phyloP scores from a whole-genome alignment of 2,113 vertebrate species.

The Condylura cristata region DNA sequence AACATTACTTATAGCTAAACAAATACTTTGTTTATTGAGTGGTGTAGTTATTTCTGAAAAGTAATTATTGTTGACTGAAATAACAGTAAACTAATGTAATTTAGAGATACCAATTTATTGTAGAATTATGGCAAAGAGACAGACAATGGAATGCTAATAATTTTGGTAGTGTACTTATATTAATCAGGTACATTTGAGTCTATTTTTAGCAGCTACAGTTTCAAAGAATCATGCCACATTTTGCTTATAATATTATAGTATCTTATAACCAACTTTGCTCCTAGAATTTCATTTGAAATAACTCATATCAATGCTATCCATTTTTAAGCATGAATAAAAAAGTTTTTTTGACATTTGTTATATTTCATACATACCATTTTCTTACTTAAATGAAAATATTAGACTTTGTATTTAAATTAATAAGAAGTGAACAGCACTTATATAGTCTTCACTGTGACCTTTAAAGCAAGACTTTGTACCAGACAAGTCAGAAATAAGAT shows the following conservation, averaged over 20 bases:
- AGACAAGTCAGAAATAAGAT: neutral
- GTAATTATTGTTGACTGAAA: neutral
- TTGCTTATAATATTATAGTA: neutral
- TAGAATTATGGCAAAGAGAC: neutral
- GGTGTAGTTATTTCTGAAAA: slow-evolving; percentile 16
- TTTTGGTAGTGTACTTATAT: neutral
- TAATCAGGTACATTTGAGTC: neutral
- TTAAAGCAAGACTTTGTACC: neutral
- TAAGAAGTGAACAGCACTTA: neutral
- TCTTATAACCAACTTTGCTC: neutral
- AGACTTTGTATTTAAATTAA: neutral
- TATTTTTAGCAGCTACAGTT: neutral
- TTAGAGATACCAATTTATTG: neutral
- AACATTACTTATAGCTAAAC: neutral
- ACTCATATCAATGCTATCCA: neutral
- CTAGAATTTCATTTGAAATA: slow-evolving; percentile 29
- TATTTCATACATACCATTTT: neutral
- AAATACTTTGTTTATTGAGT: neutral
- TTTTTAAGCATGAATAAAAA: neutral
- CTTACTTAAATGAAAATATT: neutral
- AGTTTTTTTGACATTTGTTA: neutral
- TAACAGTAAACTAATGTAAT: neutral
- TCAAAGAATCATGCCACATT: neutral
- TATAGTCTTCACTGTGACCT: neutral
- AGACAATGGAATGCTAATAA: neutral